A percentile compares a stretch with the other conserved stretches of the same genome.
These are phyloP conservation scores for Cephalopachus bancanus DNA, from an alignment of 2,797 vertebrate species.

Conservation along the genomic window DNA sequence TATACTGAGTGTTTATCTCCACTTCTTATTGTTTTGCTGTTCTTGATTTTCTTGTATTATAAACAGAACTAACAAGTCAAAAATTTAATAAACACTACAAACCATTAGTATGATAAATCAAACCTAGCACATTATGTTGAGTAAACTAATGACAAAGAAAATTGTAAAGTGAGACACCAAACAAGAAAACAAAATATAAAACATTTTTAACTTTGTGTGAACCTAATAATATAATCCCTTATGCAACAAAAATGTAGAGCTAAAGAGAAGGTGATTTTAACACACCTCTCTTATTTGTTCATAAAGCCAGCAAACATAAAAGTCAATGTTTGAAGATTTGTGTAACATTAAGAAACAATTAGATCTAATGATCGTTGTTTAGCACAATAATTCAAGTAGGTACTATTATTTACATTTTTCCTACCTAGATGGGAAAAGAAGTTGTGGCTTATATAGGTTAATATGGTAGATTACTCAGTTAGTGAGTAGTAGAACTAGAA, in stretches of 20 bases:
- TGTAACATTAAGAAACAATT: background rate
- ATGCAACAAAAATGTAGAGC: background rate
- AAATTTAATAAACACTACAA: background rate
- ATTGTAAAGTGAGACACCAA: background rate
- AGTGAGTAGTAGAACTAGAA: background rate
- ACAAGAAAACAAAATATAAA: background rate
- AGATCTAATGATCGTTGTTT: background rate
- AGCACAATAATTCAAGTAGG: background rate
- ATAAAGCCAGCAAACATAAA: background rate
- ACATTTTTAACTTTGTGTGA: background rate
- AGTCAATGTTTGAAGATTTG: background rate
- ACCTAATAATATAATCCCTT: background rate
- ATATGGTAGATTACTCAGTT: background rate
- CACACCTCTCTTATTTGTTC: background rate
- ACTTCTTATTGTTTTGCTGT: background rate
- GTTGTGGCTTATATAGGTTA: background rate
- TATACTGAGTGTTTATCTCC: background rate
- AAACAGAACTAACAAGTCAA: background rate
- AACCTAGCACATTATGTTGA: background rate
- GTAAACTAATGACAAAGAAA: background rate
- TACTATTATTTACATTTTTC: background rate
- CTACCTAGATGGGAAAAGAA: background rate
- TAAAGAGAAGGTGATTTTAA: background rate
- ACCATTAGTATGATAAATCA: background rate
- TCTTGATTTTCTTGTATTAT: constrained; percentile 5